Percentiles rank a stretch among this genome's conserved stretches.
phyloP scores from a whole-genome alignment of 2,888 invertebrate genomes.

The Tipula helvola region DNA sequence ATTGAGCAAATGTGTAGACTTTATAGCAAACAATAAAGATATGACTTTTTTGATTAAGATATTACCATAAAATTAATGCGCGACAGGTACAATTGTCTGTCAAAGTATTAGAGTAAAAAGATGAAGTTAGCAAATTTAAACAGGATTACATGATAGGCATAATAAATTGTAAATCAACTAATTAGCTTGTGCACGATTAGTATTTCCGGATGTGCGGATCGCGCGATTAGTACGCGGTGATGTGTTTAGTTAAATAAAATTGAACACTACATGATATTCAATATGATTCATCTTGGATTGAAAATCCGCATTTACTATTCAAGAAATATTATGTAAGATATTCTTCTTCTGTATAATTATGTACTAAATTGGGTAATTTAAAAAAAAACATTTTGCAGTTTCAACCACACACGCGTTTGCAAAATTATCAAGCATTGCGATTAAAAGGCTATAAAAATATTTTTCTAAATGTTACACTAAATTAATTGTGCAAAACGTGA shows the following conservation, averaged over 20 bases:
- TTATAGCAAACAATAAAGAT: neutral
- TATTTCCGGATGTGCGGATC: neutral
- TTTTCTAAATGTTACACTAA: neutral
- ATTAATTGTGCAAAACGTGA: neutral
- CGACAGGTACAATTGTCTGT: neutral
- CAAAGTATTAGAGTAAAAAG: neutral
- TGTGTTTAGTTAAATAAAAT: neutral
- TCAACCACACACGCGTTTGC: neutral
- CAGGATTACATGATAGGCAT: neutral
- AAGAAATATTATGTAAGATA: neutral
- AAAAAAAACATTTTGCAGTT: neutral
- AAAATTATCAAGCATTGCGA: neutral
- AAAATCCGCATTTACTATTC: neutral
- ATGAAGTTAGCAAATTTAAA: neutral
- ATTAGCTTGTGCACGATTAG: neutral
- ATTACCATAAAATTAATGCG: neutral
- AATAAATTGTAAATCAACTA: neutral
- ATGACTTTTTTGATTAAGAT: neutral
- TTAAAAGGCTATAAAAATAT: too few relatives aligned
- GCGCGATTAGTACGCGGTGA: neutral
- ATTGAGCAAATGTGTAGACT: neutral
- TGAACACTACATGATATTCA: neutral
- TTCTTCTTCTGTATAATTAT: neutral
- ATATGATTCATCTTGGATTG: neutral
- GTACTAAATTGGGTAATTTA: neutral